Evolutionary conservation across 2,888 invertebrate species (phyloP), one percentile per base, ranked within the genome.

Genomic region (Brachycybe producta): DNA sequence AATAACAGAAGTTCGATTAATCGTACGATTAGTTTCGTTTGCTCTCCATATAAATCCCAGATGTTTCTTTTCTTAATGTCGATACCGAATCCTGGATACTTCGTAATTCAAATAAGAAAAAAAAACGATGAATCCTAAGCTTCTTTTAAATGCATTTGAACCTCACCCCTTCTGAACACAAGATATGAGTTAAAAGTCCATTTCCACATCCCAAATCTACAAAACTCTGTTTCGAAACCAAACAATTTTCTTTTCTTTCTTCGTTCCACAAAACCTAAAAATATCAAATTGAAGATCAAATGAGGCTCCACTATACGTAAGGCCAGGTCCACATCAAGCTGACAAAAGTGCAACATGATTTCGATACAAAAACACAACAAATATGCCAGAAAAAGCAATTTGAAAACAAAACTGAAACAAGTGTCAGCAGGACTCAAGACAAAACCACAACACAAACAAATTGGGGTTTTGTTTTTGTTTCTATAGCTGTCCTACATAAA

Each of bases 131-230:
- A n/a, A n/a, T n/a, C n/a, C 19, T 36, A 17, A 15, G 5, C 8
- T 32, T 43, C 15, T 28, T 17, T 11, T 8, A 19, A 11, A 38
- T 38, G 15, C 11, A 27, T 43, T n/a, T 5, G 15, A 28, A n/a
- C 55, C 62, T 60, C 57, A 70, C 69, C n/a, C 91, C 91, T 71
- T 94, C 91, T 58, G 76, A 75, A 40, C 76, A 75, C 13, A 97
- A 72, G 57, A 95, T 79, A 65, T 86, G 80, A 2, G 91, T 91
- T 7, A 97, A 70, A 24, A 95, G 72, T 13, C 98, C 98, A 73
- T 98, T 98, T 0, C 98, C 97, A 74, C 97, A 98, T 0, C 98
- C 97, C 48, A 95, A 73, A 68, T 98, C 97, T 0, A 92, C 79
- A 74, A 95, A 97, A 2, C 73, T 74, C 60, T 76, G 78, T 44